These are phyloP conservation scores for Ceratina japonica DNA, from an alignment of 1,140 invertebrate species.

Conservation along the genomic window DNA sequence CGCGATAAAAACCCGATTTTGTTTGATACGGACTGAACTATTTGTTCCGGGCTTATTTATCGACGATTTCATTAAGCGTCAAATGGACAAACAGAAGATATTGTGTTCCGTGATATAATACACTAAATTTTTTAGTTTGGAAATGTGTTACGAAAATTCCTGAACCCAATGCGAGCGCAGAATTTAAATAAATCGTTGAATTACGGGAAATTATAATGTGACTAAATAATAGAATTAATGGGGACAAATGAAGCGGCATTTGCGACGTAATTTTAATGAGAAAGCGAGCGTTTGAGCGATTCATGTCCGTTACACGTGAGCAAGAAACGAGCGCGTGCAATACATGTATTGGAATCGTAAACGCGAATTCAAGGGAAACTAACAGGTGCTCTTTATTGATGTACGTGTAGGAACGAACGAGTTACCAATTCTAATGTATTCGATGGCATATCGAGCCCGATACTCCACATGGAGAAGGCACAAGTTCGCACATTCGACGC, in stretches of 20 bases:
- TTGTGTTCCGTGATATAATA: no score
- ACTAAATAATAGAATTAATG: no score
- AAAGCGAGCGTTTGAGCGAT: not conserved
- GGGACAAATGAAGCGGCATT: no score
- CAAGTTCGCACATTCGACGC: not conserved
- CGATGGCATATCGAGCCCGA: conserved; percentile 15
- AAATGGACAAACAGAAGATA: no score
- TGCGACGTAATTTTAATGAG: not conserved
- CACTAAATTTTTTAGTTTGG: no score
- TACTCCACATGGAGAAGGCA: conserved; percentile 9
- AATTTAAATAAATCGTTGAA: no score
- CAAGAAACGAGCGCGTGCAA: conserved; percentile 9
- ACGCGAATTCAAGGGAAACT: conserved; percentile 21
- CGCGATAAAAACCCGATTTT: not conserved
- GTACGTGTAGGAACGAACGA: conserved; percentile 4
- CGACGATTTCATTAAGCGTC: no score
- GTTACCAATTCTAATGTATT: conserved; percentile 25
- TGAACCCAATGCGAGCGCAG: no score
- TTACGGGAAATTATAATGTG: no score
- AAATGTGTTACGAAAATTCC: no score
- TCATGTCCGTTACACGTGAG: not conserved
- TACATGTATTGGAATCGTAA: not conserved
- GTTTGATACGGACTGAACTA: not conserved
- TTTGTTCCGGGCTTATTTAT: not conserved
- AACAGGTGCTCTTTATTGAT: conserved; percentile 26